Evolutionary conservation across 2,113 vertebrate species (phyloP).

Genomic region (Microtus pennsylvanicus): DNA sequence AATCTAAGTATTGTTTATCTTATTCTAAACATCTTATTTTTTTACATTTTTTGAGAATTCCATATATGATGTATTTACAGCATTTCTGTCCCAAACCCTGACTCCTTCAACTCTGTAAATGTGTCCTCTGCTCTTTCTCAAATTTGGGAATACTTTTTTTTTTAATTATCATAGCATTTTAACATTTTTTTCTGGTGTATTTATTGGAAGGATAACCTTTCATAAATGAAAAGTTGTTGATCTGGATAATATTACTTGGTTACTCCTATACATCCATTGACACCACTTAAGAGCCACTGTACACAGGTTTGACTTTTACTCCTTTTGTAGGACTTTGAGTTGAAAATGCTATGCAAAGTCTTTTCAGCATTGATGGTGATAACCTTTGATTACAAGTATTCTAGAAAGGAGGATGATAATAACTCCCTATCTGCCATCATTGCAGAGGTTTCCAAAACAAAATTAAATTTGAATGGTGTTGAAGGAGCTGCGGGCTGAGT

Average conservation of each 20-base stretch:
- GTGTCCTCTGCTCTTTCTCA: neutral
- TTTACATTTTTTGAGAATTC: neutral
- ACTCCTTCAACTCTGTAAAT: neutral
- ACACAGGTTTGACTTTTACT: neutral
- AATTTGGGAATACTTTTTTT: neutral
- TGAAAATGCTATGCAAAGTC: neutral
- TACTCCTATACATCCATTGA: neutral
- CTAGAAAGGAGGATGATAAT: neutral
- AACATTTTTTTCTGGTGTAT: neutral
- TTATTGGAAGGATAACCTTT: neutral
- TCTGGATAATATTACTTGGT: neutral
- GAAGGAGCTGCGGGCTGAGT: too few species aligned
- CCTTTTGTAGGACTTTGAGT: neutral
- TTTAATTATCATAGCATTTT: neutral
- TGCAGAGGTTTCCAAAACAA: neutral
- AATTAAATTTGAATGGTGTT: neutral
- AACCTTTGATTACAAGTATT: neutral
- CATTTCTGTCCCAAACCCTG: neutral
- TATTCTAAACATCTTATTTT: neutral
- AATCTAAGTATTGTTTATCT: neutral
- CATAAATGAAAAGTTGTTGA: neutral
- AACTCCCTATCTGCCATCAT: neutral
- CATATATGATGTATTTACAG: neutral
- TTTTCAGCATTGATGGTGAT: neutral
- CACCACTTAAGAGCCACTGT: neutral